Evolutionary conservation across 64 coral and sea anemone species (phyloP), one percentile per base, ranked within the genome.

Genomic region (Astreopora myriophthalma): DNA sequence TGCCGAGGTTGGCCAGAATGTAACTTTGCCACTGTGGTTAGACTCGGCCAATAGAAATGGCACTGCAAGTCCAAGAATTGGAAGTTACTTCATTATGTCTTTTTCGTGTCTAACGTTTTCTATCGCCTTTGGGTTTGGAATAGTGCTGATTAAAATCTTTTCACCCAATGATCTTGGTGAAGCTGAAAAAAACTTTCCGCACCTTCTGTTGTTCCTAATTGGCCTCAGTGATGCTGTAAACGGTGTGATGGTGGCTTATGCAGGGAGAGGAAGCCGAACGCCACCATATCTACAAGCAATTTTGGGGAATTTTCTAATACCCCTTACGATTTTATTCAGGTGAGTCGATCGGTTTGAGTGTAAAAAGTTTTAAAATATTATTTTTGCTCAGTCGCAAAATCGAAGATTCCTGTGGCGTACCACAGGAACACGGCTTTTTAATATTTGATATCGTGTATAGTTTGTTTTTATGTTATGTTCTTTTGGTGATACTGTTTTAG

Each of bases 201-300:
- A 83, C 8, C 37, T 63, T n/a, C 37, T 85, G 28, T 67, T 95
- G 44, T 95, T 95, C 11, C 34, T 90, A 27, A 83, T 90, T 24
- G 93, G 93, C 20, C 30, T 95, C 80, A 90, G 69, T 34, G 79
- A 95, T n/a, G 79, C 93, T 11, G 32, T 90, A 8, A 90, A 95
- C 34, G 87, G 93, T n/a, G 71, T 89, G 5, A 11, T 95, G 58
- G 71, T 90, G 3, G 87, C 85, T 20, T 95, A 90, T 22, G 93
- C 93, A 23, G 39, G 51, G 16, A 90, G 80, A 24, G 87, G 80
- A 9, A 75, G 39, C 7, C 42, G 93, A 71, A 95, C 93, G 20
- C 87, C 93, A 5, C 93, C 93, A 25, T 95, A 95, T 24, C 42
- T 95, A 3, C 93, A 95, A 49, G 87, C 87, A 5, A 90, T 95